These are phyloP conservation scores for Gnatocerus cornutus DNA, from an alignment of 2,888 invertebrate species.

Conservation along the genomic window DNA sequence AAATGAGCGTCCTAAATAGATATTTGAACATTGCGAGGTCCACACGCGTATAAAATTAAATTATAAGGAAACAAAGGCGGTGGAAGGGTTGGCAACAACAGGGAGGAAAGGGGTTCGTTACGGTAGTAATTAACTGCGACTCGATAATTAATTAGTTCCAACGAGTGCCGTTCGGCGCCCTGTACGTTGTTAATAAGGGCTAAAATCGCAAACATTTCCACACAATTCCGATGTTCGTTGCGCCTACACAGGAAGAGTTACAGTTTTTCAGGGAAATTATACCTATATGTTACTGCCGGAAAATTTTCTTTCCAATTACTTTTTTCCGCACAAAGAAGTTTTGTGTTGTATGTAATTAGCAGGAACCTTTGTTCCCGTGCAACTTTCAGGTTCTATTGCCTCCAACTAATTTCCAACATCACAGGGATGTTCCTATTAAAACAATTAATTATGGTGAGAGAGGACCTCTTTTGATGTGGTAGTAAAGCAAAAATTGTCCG, in stretches of 20 bases:
- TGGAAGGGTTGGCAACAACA: conserved; percentile 60
- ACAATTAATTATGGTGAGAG: conserved; percentile 37
- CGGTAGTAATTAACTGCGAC: conserved; percentile 70
- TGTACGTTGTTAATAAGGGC: conserved; percentile 36
- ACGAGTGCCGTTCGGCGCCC: conserved; percentile 67
- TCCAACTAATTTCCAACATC: conserved; percentile 20
- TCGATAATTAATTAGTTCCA: conserved; percentile 71
- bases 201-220: conserved; percentile 35
- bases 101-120: conserved; percentile 64
- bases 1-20: conserved; percentile 34
- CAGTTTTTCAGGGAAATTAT: conserved; percentile 55
- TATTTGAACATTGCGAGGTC: conserved; percentile 49
- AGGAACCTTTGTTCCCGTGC: conserved; percentile 13
- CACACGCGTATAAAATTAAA: conserved; percentile 68
- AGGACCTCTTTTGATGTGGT: conserved; percentile 28
- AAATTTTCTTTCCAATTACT: conserved; percentile 57
- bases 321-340: conserved; percentile 40
- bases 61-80: conserved; percentile 67
- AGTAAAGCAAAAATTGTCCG: conserved; percentile 39
- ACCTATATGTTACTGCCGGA: conserved; percentile 56
- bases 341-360: conserved; percentile 29
- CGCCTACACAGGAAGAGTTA: conserved; percentile 20
- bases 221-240: conserved; percentile 19
- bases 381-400: conserved; percentile 11
- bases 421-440: conserved; percentile 29